Conservation (phyloP, 2,113 vertebrate genomes). For the Saguinus midas region DNA sequence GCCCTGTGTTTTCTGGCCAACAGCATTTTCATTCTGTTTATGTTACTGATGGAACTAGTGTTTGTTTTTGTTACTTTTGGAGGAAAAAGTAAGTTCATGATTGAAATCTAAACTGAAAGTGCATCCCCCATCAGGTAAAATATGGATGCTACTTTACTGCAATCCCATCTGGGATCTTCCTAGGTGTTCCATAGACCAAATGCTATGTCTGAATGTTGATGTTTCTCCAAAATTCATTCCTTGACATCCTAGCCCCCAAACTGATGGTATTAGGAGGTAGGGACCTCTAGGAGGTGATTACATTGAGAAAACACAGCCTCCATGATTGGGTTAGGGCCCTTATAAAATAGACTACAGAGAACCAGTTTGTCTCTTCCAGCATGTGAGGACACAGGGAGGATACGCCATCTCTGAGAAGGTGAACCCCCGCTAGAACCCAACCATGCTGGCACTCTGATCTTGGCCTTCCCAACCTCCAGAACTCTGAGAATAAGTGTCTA, state of each 20-base stretch:
- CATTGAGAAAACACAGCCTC: background rate
- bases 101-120: background rate
- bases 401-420: background rate
- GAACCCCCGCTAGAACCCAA: background rate
- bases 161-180: background rate
- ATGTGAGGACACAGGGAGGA: background rate
- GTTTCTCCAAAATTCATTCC: background rate
- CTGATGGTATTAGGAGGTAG: background rate
- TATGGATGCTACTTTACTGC: background rate
- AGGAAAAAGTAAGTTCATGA: background rate
- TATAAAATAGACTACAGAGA: background rate
- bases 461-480: background rate
- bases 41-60: background rate
- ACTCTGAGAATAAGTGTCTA: background rate
- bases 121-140: background rate
- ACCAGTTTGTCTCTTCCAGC: background rate
- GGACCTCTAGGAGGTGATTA: background rate
- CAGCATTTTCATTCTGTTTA: background rate
- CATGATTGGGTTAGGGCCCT: background rate
- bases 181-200: background rate
- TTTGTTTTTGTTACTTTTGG: slow-evolving; percentile 7
- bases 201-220: background rate
- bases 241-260: background rate
- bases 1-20: background rate
- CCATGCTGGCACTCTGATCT: background rate